phyloP scores from a whole-genome alignment of 2,888 invertebrate genomes.

The Pristionchus japonicus region DNA sequence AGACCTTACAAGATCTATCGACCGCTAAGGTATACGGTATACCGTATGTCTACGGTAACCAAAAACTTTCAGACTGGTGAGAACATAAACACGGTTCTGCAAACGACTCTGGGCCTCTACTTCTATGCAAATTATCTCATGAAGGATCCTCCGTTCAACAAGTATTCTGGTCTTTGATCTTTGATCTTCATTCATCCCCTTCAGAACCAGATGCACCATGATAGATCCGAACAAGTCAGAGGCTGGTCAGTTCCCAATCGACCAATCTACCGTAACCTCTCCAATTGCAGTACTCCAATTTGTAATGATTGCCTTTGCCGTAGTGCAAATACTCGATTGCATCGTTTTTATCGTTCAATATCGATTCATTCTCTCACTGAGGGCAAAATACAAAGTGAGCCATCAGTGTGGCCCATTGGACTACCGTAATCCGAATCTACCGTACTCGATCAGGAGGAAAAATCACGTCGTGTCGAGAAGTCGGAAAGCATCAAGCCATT shows the following conservation, averaged over 20 bases:
- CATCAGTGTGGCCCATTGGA: neutral
- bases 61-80: neutral
- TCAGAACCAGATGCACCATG: neutral
- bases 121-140: neutral
- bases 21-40: conserved; percentile 14
- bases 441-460: neutral
- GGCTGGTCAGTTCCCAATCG: neutral
- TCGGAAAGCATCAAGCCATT: neutral
- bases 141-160: neutral
- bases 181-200: neutral
- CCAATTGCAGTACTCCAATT: neutral
- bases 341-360: neutral
- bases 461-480: neutral
- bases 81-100: neutral
- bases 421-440: neutral
- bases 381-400: neutral
- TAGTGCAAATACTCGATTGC: conserved; percentile 12
- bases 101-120: neutral
- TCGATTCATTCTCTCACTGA: neutral
- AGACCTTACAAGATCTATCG: neutral
- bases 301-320: neutral
- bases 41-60: neutral
- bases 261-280: neutral
- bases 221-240: neutral
- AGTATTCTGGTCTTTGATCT: conserved; percentile 15